Conservation (phyloP, 2,113 vertebrate species). For the Rhodinocichla rosea region DNA sequence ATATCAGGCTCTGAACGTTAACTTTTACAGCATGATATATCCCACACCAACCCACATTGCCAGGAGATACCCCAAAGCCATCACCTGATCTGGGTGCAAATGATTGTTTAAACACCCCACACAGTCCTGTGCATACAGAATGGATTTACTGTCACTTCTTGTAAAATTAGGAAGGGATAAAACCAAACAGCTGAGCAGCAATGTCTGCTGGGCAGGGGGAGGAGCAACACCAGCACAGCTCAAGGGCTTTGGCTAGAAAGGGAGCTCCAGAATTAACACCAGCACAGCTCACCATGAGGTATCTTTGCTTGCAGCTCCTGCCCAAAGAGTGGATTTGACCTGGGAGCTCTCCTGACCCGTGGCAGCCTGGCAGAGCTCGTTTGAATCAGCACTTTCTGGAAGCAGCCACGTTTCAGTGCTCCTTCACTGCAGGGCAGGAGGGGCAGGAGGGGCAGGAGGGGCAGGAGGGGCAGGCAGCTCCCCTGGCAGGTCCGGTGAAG, state of each 20-base stretch:
- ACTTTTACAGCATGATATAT: neutral
- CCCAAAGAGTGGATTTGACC: neutral
- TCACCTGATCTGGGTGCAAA: neutral
- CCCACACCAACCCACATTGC: neutral
- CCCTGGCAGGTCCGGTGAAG: neutral
- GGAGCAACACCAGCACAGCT: neutral
- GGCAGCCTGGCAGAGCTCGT: neutral
- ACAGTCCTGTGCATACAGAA: neutral
- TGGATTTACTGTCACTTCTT: slow-evolving; percentile 37
- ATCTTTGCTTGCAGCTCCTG: neutral
- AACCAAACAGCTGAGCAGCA: slow-evolving; percentile 4
- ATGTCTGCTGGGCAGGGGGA: neutral
- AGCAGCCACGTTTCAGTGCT: neutral
- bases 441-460: neutral
- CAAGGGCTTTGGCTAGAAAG: neutral
- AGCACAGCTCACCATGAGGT: neutral
- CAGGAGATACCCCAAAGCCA: slow-evolving; percentile 35
- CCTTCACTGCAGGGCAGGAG: neutral
- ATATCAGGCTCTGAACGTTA: neutral
- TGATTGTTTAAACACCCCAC: neutral
- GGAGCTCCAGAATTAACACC: neutral
- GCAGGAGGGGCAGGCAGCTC: neutral
- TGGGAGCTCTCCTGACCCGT: rapidly evolving
- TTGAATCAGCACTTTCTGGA: neutral
- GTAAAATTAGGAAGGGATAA: slow-evolving; percentile 18